Percentiles rank a stretch among this genome's conserved stretches.
These are phyloP conservation scores for Mesorhabditis belari DNA, from an alignment of 2,888 invertebrate genomes.

Conservation along the genomic window DNA sequence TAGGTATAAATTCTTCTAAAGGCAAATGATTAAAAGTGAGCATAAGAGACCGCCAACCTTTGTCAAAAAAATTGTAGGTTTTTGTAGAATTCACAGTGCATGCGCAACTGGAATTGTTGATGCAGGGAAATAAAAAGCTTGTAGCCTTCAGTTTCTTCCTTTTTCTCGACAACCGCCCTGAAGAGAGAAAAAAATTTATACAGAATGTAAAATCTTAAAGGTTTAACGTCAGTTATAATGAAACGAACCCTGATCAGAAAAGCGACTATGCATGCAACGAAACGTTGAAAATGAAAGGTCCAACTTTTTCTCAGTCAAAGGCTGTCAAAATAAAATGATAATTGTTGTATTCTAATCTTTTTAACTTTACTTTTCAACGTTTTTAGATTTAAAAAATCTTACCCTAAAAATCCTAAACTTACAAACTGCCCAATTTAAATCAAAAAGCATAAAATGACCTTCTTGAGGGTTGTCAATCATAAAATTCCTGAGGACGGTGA, in stretches of 20 bases:
- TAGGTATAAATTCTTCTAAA: not conserved
- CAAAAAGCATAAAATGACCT: constrained; percentile 20
- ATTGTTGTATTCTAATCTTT: no score
- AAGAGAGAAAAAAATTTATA: constrained; percentile 13
- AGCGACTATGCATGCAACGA: not conserved
- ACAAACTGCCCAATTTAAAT: no score
- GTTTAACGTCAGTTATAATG: not conserved
- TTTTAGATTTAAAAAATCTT: no score
- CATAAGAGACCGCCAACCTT: not conserved
- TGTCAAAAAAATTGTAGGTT: not conserved
- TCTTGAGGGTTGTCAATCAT: constrained; percentile 51
- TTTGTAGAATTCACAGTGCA: constrained; percentile 1
- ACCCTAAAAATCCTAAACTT: no score
- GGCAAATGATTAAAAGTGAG: not conserved
- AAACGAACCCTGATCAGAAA: not conserved
- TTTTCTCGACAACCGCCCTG: constrained; percentile 52
- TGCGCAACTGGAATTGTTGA: constrained; percentile 16
- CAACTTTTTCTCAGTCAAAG: no score
- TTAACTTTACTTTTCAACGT: no score
- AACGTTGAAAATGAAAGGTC: not conserved
- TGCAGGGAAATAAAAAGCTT: constrained; percentile 22
- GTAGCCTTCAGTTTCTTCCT: constrained; percentile 52
- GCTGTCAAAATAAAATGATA: no score
- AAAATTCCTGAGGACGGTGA: constrained; percentile 31
- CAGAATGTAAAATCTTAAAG: not conserved